Conservation (phyloP, 2,113 vertebrate genomes). For the Muntiacus muntjak region DNA sequence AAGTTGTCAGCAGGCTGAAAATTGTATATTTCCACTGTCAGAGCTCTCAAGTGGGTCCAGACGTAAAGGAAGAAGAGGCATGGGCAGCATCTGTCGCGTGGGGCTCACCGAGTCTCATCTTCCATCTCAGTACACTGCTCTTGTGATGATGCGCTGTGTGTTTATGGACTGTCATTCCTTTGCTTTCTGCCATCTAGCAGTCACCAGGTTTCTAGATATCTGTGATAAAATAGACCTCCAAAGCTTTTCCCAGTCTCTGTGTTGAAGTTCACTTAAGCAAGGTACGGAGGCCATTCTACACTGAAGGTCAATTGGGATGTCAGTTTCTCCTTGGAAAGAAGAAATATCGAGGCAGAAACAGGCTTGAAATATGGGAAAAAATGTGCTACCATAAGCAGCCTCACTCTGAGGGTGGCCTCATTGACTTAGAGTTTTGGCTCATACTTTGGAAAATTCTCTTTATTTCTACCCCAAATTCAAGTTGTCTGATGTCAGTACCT, state of each 20-base stretch:
- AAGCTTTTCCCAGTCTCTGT: not conserved
- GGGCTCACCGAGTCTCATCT: not conserved
- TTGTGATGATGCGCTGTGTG: not conserved
- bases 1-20: not conserved
- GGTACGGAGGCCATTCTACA: not conserved
- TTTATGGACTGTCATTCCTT: not conserved
- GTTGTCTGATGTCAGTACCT: not conserved
- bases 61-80: not conserved
- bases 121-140: not conserved
- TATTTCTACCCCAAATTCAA: not conserved
- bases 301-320: not conserved
- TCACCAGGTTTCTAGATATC: not conserved
- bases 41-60: too few relatives aligned
- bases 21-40: not conserved
- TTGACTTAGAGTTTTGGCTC: not conserved
- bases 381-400: not conserved
- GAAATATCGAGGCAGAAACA: not conserved
- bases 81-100: accelerated
- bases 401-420: not conserved
- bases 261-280: not conserved
- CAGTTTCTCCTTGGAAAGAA: not conserved
- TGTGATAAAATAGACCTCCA: not conserved
- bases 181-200: not conserved
- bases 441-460: not conserved
- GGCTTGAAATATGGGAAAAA: not conserved